phyloP scores from a whole-genome alignment of 2,888 invertebrate species.

The Nephrocerus scutellatus region DNA sequence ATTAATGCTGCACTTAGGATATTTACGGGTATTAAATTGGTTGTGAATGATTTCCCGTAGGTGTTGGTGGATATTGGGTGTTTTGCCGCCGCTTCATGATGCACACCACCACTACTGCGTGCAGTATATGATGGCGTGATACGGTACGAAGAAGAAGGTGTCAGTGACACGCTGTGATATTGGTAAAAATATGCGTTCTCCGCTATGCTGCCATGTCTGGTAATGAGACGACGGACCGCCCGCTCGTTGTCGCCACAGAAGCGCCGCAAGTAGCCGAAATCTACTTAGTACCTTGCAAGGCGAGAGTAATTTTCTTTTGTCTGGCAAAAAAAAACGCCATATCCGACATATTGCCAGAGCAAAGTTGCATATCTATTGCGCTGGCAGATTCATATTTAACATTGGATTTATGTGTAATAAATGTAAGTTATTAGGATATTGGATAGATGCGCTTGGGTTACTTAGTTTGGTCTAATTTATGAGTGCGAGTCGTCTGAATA shows the following conservation, averaged over 20 bases:
- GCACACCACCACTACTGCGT: no score
- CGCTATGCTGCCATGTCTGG: no score
- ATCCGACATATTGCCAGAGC: no score
- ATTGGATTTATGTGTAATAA: conserved; percentile 18
- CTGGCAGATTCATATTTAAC: conserved; percentile 14
- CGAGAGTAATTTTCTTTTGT: no score
- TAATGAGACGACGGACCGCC: no score
- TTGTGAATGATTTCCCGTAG: conserved; percentile 22
- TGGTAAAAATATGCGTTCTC: conserved; percentile 12
- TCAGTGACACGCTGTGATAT: conserved; percentile 11
- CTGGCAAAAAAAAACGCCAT: no score
- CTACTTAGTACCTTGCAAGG: no score
- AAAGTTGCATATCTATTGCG: no score
- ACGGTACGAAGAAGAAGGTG: conserved; percentile 7
- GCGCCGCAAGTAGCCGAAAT: no score
- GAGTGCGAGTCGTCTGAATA: conserved; percentile 10
- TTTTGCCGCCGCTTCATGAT: no score
- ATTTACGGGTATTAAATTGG: conserved; percentile 44
- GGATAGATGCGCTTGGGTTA: conserved; percentile 12
- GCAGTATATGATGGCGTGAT: no score
- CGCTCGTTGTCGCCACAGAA: no score
- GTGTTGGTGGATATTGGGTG: conserved; percentile 21
- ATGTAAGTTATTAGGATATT: conserved; percentile 18
- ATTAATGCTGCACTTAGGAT: conserved; percentile 44
- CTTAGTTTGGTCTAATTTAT: conserved; percentile 12